Conservation (phyloP, 1,140 invertebrate genomes). For the Aradophagus sp. region DNA sequence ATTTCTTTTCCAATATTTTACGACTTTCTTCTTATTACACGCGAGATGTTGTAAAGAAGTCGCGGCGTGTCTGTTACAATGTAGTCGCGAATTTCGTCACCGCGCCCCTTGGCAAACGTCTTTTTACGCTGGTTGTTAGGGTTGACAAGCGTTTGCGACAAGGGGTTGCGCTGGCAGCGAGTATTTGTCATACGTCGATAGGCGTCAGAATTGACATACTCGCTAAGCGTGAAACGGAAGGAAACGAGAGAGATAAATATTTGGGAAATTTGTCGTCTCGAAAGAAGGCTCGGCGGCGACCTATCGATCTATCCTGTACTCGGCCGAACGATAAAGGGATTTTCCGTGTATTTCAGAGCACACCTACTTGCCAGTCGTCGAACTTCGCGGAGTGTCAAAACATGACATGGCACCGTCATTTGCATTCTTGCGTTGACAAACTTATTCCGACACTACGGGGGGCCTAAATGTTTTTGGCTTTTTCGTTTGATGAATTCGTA, state of each 20-base stretch:
- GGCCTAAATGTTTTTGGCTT: too few species aligned
- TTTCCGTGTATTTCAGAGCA: slow-evolving; percentile 61
- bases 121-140: slow-evolving; percentile 55
- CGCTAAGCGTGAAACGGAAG: slow-evolving; percentile 67
- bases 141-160: slow-evolving; percentile 54
- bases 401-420: slow-evolving; percentile 38
- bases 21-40: slow-evolving; percentile 26
- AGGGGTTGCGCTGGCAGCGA: slow-evolving; percentile 50
- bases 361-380: slow-evolving; percentile 30
- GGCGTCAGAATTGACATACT: slow-evolving; percentile 71
- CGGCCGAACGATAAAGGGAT: slow-evolving; percentile 65
- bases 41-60: slow-evolving; percentile 44
- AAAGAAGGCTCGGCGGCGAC: slow-evolving; percentile 43
- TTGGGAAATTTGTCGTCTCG: slow-evolving; percentile 72
- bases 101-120: slow-evolving; percentile 38
- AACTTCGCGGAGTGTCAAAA: slow-evolving; percentile 34
- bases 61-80: slow-evolving; percentile 49
- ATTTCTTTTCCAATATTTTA: too few species aligned
- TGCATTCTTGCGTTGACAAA: slow-evolving; percentile 16
- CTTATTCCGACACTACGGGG: too few species aligned
- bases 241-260: slow-evolving; percentile 69
- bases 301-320: slow-evolving; percentile 66
- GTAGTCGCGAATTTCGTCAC: slow-evolving; percentile 39
- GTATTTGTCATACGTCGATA: slow-evolving; percentile 74
- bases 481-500: too few species aligned